phyloP scores from a whole-genome alignment of 2,888 invertebrate genomes.

The Eudasyphora cyanicolor region DNA sequence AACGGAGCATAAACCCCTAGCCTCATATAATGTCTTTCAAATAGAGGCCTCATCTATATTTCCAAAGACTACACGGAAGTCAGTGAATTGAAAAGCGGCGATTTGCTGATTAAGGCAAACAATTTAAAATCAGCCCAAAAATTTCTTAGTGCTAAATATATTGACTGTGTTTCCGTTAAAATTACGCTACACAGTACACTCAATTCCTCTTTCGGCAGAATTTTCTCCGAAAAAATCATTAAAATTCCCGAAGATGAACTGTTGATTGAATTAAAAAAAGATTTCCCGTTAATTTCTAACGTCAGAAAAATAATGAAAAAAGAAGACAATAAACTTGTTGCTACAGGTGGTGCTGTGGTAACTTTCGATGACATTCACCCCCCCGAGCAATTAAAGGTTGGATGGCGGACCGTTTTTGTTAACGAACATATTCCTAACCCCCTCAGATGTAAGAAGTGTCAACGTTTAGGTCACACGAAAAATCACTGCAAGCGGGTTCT shows the following conservation, averaged over 20 bases:
- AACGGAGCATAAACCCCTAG: neutral
- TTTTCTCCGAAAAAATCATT: neutral
- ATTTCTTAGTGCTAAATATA: neutral
- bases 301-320: neutral
- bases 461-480: slow-evolving; percentile 42
- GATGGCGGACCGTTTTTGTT: neutral
- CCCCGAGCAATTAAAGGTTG: neutral
- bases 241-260: neutral
- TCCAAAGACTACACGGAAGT: neutral
- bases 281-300: too few relatives aligned
- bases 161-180: neutral
- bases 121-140: neutral
- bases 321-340: neutral
- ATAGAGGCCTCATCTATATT: neutral
- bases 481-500: slow-evolving; percentile 24
- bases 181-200: neutral
- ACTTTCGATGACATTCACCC: neutral
- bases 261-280: too few relatives aligned
- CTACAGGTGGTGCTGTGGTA: neutral
- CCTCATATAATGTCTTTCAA: neutral
- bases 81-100: neutral
- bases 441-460: slow-evolving; percentile 41
- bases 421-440: slow-evolving; percentile 32
- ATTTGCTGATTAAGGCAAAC: neutral
- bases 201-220: neutral